Evolutionary conservation across 2,797 vertebrate species (phyloP).

Genomic region (Arrhamphus sclerolepis): DNA sequence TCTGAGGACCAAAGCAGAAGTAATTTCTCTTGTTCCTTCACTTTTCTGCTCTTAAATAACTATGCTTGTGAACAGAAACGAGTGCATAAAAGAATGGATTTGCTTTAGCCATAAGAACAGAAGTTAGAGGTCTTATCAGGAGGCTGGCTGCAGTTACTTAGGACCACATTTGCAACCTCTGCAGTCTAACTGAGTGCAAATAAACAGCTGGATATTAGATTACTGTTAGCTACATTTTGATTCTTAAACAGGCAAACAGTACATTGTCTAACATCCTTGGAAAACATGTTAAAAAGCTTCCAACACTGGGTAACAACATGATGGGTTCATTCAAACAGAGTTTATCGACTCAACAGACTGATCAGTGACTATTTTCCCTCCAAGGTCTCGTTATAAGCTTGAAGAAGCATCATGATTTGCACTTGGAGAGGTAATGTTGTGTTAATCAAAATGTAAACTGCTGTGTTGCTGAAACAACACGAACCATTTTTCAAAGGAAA

Average conservation of each 20-base stretch:
- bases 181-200: too few relatives aligned
- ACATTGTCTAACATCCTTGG: too few relatives aligned
- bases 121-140: neutral
- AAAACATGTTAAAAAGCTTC: too few relatives aligned
- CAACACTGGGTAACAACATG: too few relatives aligned
- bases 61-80: neutral
- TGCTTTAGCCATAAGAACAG: neutral
- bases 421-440: neutral
- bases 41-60: conserved; percentile 3
- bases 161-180: too few relatives aligned
- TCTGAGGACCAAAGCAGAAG: neutral
- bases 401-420: neutral
- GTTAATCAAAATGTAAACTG: neutral
- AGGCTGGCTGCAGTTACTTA: too few relatives aligned
- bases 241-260: too few relatives aligned
- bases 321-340: too few relatives aligned
- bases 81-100: neutral
- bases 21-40: neutral
- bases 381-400: neutral
- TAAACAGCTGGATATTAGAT: too few relatives aligned
- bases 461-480: conserved; percentile 1
- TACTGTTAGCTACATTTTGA: too few relatives aligned
- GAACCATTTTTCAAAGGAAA: neutral
- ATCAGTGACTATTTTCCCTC: too few relatives aligned
- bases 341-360: too few relatives aligned